These are phyloP conservation scores for Eumerus sabulonum DNA, from an alignment of 2,888 invertebrate species.

Conservation along the genomic window DNA sequence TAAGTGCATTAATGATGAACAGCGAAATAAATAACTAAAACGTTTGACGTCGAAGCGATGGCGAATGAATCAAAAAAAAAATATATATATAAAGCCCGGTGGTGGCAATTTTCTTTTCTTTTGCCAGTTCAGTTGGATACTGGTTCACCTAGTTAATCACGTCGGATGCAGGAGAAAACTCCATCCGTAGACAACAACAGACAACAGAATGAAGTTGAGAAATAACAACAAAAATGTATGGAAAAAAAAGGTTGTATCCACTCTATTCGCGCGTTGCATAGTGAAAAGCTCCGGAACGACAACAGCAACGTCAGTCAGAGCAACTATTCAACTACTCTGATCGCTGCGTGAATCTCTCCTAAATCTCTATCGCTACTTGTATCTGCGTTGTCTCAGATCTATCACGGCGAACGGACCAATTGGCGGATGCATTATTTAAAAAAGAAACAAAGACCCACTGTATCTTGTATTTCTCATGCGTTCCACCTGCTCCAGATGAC, in stretches of 20 bases:
- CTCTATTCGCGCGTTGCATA: conserved; percentile 16
- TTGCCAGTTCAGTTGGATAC: conserved; percentile 63
- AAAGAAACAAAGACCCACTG: conserved; percentile 15
- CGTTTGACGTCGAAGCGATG: neutral
- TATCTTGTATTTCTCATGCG: no score
- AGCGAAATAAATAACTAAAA: neutral
- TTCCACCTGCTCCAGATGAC: conserved; percentile 38
- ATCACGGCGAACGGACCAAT: neutral
- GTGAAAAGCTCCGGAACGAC: conserved; percentile 63
- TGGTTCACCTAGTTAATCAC: conserved; percentile 70
- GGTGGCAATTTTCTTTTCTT: conserved; percentile 60
- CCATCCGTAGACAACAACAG: conserved; percentile 33
- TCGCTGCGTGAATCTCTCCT: conserved; percentile 14
- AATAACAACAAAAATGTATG: neutral
- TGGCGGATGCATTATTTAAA: conserved; percentile 36
- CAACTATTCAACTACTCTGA: neutral
- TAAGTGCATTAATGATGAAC: conserved; percentile 60
- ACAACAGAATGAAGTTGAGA: no score
- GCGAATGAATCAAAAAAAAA: no score
- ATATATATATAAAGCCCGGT: conserved; percentile 27
- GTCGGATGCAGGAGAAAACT: conserved; percentile 61
- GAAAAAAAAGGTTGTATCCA: conserved; percentile 39
- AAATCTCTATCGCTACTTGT: conserved; percentile 23
- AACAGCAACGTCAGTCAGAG: conserved; percentile 33
- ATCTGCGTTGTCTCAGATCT: conserved; percentile 51